Base-by-base conservation (phyloP, 2,113 vertebrate genomes). In the Spea bombifrons region DNA sequence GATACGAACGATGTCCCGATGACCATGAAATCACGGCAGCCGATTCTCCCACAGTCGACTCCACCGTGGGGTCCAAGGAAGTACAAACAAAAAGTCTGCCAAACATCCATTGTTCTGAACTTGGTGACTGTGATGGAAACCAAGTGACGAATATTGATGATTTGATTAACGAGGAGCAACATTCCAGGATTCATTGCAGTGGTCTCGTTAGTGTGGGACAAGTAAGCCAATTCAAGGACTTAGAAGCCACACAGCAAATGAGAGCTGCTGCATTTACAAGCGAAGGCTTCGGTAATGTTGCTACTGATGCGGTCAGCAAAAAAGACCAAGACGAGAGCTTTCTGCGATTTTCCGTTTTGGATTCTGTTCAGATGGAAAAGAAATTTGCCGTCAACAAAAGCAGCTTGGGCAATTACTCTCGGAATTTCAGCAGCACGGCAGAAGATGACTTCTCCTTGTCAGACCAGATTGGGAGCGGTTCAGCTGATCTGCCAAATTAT, bases 361-460 rank as follows among this genome's bases (percentile, higher is more conserved):
- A 93, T 76, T 83, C 91, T 45, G 86, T 90, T 75, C 85, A 88
- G 48, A 89, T 91, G 1, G 83, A 88, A 74, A 89, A 86, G 66
- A 83, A 91, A 82, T 88, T 92, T 77, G 89, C 89, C 85, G 88
- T 90, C 79, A 93, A 91, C 77, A 95, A 92, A 83, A 90, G 68
- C 77, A 94, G 91, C 78, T 59, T 96, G 74, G 92, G 88, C 85
- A 94, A 86, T 86, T 96, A 96, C 81, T 95, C 93, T 10, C 88
- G 94, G 77, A 95, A 94, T 83, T 88, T 93, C 13, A 93, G 90
- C 85, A 90, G 70, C 68, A 82, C 92, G 15, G 87, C 83, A 0
- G 88, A 92, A 79, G 91, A 91, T 8, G 86, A 83, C 7, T 16
- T 77, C 13, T 83, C 82, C 17, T 46, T 83, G 49, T 81, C 83